Evolutionary conservation across 2,797 vertebrate genomes (phyloP), one percentile per base, ranked within the genome.

Genomic region (Adelosebastes latens): DNA sequence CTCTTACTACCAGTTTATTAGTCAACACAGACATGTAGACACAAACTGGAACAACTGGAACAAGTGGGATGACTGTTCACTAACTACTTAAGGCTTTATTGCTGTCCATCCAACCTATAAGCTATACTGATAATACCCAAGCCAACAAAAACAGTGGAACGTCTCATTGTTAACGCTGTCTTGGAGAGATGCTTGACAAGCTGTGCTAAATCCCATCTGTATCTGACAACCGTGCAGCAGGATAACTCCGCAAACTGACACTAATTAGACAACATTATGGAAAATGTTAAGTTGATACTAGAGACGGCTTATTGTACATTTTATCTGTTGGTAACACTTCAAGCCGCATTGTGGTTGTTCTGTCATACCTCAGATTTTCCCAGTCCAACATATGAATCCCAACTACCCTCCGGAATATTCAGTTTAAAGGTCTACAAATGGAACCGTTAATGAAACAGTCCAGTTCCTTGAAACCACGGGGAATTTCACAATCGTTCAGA

Each of bases 121-220:
- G 11, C 4, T 53, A n/a, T 32, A 14, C 13, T 46, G 18, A 53
- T 22, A 8, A 52, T 49, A 39, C n/a, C 65, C 39, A 73, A 65
- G 81, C 46, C 77, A 89, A 86, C 56, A 59, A 84, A 86, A 90
- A 87, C 62, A 84, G 42, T 20, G 63, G 22, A 66, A 25, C 72
- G 32, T 86, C 64, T 67, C 79, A 36, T 58, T 67, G 79, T 84
- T 81, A 83, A 49, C 32, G 58, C 59, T 77, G 77, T 80, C 82
- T 79, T 69, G 20, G 56, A 39, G 81, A 83, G 42, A 46, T 29
- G 53, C 46, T 68, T 55, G 34, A 34, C 49, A 46, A 25, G 46
- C 39, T 69, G 60, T 52, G 55, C 24, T 62, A 79, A 74, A 74
- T 55, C 31, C 46, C 24, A 55, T 70, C 52, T 70, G 74, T 61